Conservation (phyloP, 2,113 vertebrate species). For the Sebastes fasciatus region DNA sequence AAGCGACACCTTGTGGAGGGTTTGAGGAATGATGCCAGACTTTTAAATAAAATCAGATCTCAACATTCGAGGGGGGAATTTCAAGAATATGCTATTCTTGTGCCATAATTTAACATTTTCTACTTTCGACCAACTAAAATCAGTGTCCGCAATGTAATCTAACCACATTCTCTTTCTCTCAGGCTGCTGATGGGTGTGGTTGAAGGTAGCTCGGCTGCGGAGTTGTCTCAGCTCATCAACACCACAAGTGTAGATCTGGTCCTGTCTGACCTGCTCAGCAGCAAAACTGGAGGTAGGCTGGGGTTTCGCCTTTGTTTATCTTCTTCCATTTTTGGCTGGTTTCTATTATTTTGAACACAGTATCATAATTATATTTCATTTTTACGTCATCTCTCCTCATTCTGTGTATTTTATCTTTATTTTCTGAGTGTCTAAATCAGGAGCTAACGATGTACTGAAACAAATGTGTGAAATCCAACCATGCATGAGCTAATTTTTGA, state of each 20-base stretch:
- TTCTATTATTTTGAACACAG: neutral
- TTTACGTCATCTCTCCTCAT: neutral
- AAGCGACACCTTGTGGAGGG: slow-evolving; percentile 53
- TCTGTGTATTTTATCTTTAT: neutral
- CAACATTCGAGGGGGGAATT: neutral
- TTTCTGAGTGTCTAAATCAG: neutral
- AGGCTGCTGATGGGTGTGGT: slow-evolving; percentile 80
- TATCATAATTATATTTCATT: neutral
- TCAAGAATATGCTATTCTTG: neutral
- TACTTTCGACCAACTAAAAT: neutral
- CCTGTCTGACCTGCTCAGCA: slow-evolving; percentile 66
- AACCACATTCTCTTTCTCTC: neutral
- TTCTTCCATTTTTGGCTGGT: neutral
- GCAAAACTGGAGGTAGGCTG: slow-evolving; percentile 14
- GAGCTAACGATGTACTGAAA: neutral
- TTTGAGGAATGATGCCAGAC: neutral
- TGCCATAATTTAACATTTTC: too few relatives aligned
- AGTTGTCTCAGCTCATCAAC: slow-evolving; percentile 62
- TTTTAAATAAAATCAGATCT: neutral
- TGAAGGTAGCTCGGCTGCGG: accelerated
- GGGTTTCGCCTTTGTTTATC: neutral
- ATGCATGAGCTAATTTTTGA: neutral
- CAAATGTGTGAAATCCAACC: neutral
- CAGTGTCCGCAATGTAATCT: neutral
- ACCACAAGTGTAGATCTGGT: slow-evolving; percentile 68